phyloP scores from a whole-genome alignment of 2,113 vertebrate species.

The Anoplopoma fimbria region DNA sequence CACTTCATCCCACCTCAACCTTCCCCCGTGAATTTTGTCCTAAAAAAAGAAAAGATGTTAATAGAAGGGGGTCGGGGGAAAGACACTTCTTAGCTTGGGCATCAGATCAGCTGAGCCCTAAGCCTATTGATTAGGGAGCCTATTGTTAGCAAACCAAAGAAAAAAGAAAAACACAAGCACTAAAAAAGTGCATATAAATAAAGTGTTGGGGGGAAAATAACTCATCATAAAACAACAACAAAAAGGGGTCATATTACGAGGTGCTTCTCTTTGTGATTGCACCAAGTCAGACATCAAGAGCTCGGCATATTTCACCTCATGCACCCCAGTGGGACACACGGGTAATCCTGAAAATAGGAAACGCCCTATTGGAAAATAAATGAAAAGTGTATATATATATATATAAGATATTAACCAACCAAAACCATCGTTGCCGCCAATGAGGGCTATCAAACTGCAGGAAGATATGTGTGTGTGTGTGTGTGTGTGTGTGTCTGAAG shows the following conservation, averaged over 20 bases:
- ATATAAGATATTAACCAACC: slow-evolving; percentile 33
- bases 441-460: slow-evolving; percentile 47
- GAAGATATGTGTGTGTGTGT: slow-evolving; percentile 25
- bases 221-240: slow-evolving; percentile 1
- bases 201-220: slow-evolving; percentile 5
- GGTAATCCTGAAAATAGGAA: slow-evolving; percentile 47
- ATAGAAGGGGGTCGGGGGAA: not conserved
- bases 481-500: slow-evolving; percentile 27
- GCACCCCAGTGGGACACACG: slow-evolving; percentile 30
- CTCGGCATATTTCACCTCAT: slow-evolving; percentile 43
- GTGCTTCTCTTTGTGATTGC: slow-evolving; percentile 45
- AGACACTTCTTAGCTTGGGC: not conserved
- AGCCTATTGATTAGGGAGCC: not conserved
- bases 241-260: slow-evolving; percentile 14
- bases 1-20: not conserved
- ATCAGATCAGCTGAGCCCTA: slow-evolving; percentile 16
- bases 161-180: slow-evolving; percentile 14
- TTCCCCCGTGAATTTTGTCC: not conserved
- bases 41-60: not conserved
- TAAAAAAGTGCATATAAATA: slow-evolving; percentile 58
- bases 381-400: slow-evolving; percentile 38
- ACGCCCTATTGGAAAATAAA: slow-evolving; percentile 56
- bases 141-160: not conserved
- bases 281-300: slow-evolving; percentile 56
- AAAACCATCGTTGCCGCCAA: slow-evolving; percentile 41